Base-by-base conservation (phyloP, 2,888 invertebrate species). In the Epiblema foenella region DNA sequence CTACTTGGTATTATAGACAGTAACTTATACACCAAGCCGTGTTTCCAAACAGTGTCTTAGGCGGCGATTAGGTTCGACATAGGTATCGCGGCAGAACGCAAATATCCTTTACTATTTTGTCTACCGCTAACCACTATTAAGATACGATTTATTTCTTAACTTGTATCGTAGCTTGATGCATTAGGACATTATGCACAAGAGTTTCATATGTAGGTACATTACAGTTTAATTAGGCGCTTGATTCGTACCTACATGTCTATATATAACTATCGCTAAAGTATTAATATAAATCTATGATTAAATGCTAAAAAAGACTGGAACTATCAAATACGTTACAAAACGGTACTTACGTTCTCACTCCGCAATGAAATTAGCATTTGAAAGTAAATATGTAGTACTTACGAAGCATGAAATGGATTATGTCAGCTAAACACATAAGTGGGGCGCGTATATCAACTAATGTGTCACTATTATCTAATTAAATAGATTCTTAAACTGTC, bases 331-430 rank as follows among this genome's bases (percentile, higher is more conserved):
- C 17, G 49, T 29, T 37, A 64, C 39, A 52, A 64, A 69, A 65
- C 64, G 64, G 65, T 65, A 69, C 65, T 65, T 59, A 18, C 17
- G 29, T 59, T 59, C 12, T 17, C 17, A 51, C 63, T 59, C 42
- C 52, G 65, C 52, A 58, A 59, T 33, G 9, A 51, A 52, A 64
- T 42, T 64, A 51, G 51, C 58, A 58, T 59, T 51, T 65, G 51
- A 65, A 58, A 58, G 68, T 68, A 68, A 68, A 62, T 56, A 68
- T 54, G 12, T 12, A 59, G 29, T 65, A 65, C 24, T 58, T 52
- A 57, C 37, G 24, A 58, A 57, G 57, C 63, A 64, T 63, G 63
- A 69, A 63, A 63, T 20, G 56, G 56, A 57, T 69, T 69, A 63
- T 69, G 39, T 69, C 63, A 69, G 58, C n/a, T 54, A 63, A 62